Evolutionary conservation across 1,140 invertebrate genomes (phyloP), one percentile per base, ranked within the genome.

Genomic region (Lasioglossum albipes): DNA sequence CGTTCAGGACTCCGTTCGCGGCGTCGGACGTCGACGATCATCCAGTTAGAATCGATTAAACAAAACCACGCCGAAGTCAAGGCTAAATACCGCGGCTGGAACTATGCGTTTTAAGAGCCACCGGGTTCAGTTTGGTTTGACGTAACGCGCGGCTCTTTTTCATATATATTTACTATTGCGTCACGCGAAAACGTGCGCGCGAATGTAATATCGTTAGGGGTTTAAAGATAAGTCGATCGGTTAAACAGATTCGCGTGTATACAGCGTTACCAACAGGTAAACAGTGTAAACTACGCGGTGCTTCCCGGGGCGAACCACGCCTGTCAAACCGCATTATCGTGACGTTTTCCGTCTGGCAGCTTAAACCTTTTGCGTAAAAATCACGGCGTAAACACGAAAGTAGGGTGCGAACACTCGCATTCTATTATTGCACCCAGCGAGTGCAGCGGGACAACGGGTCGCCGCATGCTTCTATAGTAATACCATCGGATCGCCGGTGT

Each of bases 31-130:
- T 22, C n/a, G 10, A 73, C 41, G 18, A 41, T 67, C 36, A 75
- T 54, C 27, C 72, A 66, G 65, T 66, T 73, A 74, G 3, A 57
- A n/a, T 22, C 7, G 27, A 18, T 45, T 73, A 54, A 79, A 65
- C 69, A 61, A n/a, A 54, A 54, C n/a, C 12, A 13, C 7, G 1
- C 16, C 42, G 7, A 59, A 73, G 45, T 73, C 59, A 73, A 79
- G 70, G 61, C 45, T 27, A 41, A 67, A 52, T 13, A 31, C 1
- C 20, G 27, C 16, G 27, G 9, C 16, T 16, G 52, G 20, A 9
- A 64, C 12, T 7, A 36, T 49, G 68, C 12, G 31, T 76, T 18
- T 59, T 6, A 31, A 42, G 13, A n/a, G n/a, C n/a, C n/a, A n/a
- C n/a, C 12, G 49, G 0, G 22, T 22, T 18, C 27, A 54, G 41